Conservation (phyloP, 2,113 vertebrate genomes). For the Dasyprocta punctata region DNA sequence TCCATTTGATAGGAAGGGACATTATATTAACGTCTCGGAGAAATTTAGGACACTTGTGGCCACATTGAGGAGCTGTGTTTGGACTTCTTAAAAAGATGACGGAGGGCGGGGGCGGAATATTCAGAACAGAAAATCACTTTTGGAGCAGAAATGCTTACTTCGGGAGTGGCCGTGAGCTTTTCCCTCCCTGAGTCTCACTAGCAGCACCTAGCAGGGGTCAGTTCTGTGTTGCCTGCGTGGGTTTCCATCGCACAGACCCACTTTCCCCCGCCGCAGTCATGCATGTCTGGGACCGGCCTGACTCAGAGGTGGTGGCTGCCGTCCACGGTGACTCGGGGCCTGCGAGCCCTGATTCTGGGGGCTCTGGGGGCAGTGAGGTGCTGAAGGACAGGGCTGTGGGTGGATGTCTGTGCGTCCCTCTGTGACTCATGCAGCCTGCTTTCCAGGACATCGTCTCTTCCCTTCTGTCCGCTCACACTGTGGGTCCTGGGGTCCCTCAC, state of each 20-base stretch:
- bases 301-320: neutral
- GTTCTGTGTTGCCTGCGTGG: neutral
- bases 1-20: neutral
- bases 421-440: slow-evolving; percentile 47
- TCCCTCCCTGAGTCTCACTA: neutral
- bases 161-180: neutral
- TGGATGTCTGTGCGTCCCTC: neutral
- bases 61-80: slow-evolving; percentile 34
- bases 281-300: neutral
- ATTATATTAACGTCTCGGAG: slow-evolving; percentile 5
- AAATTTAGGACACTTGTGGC: neutral
- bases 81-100: slow-evolving; percentile 35
- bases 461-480: neutral
- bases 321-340: slow-evolving; percentile 28
- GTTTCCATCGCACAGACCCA: neutral
- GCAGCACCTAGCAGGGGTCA: neutral
- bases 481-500: neutral
- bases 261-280: neutral
- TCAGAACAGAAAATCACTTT: slow-evolving; percentile 29
- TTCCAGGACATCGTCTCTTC: neutral
- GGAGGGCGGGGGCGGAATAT: neutral
- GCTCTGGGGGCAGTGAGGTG: neutral
- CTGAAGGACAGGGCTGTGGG: slow-evolving; percentile 27
- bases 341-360: neutral
- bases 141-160: slow-evolving; percentile 6